Evolutionary conservation across 2,888 invertebrate species (phyloP), one percentile per base, ranked within the genome.

Genomic region (Calliopum simillimum): DNA sequence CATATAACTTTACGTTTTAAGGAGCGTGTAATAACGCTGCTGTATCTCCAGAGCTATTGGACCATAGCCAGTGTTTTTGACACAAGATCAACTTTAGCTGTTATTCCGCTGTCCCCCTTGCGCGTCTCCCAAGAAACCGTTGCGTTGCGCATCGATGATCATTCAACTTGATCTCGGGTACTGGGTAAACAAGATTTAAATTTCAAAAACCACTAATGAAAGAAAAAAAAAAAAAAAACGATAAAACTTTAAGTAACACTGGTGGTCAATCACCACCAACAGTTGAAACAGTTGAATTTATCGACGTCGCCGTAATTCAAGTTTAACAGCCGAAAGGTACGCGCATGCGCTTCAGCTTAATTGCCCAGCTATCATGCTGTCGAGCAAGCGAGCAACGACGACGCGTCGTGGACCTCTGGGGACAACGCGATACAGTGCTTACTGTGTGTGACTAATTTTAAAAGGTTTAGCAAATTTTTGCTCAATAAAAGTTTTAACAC

Each of bases 111-210:
- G 53, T 23, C 13, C 1, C 3, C 46, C 12, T 33, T 33, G 25
- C 49, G 12, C 23, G 33, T 46, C 16, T 8, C 5, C 33, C 4
- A 33, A 33, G 5, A 33, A 33, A 33, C 33, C 33, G 33, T 33
- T 46, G 19, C 14, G 23, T 47, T 59, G 23, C n/a, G 14, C n/a
- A 21, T 13, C 25, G 47, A n/a, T 59, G 59, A 70, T 44, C 81
- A 79, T 81, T 82, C 79, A 81, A 81, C 80, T 81, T 83, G 82
- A 82, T 81, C 82, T 82, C 82, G 82, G 82, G 79, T 81, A 82
- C 79, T 82, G 77, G 82, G 80, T 79, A 82, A 82, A 78, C 82
- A 75, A 81, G 82, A 80, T 81, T 81, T 80, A 75, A 43, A 53
- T 49, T 25, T 47, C 4, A 47, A 67, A 21, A 47, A 67, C 47